Percentiles rank a stretch among this genome's conserved stretches.
phyloP scores from a whole-genome alignment of 2,113 vertebrate genomes.

The Spilogale gracilis region DNA sequence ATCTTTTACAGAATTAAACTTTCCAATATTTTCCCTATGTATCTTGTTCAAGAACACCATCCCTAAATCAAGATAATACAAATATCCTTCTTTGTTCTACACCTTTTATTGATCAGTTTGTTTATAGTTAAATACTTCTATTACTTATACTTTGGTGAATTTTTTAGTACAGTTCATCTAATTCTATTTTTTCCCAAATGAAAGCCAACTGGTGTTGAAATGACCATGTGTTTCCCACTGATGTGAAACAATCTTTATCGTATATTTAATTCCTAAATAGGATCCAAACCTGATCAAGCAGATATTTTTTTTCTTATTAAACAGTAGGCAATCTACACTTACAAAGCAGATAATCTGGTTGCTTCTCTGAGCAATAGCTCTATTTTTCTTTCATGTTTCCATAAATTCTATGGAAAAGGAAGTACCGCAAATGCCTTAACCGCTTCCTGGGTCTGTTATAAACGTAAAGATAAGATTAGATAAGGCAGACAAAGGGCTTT shows the following conservation, averaged over 20 bases:
- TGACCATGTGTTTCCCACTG: background rate
- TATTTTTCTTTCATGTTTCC: background rate
- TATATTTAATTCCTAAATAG: background rate
- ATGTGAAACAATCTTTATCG: background rate
- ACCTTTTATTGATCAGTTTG: background rate
- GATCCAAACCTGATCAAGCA: background rate
- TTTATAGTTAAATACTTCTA: background rate
- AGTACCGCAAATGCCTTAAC: background rate
- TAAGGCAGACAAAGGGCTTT: background rate
- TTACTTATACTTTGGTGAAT: background rate
- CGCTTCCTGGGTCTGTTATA: background rate
- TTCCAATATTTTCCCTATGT: background rate
- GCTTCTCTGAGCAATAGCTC: background rate
- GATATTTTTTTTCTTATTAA: background rate
- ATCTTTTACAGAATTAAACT: background rate
- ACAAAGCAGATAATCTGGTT: background rate
- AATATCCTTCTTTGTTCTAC: background rate
- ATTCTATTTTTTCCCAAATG: background rate
- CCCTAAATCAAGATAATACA: background rate
- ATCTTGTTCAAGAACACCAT: background rate
- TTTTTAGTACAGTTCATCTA: background rate
- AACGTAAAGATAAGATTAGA: background rate
- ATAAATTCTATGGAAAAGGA: background rate
- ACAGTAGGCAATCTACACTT: background rate
- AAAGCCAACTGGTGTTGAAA: background rate